Base-by-base conservation (phyloP, 1,140 invertebrate species). In the Neodiprion pinetum region DNA sequence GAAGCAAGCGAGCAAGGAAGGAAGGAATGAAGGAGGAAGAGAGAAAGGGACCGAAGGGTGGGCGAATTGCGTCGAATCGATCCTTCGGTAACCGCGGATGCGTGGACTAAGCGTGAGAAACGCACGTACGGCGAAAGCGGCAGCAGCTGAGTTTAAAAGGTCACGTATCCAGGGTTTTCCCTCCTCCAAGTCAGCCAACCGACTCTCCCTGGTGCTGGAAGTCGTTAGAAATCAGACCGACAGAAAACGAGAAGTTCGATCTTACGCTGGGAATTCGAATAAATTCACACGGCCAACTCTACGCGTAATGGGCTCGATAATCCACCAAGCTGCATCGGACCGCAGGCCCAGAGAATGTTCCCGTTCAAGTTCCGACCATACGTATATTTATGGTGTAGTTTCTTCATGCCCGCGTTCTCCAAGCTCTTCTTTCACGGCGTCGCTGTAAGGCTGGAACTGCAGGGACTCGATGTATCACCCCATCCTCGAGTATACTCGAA, bases 21-120 rank as follows among this genome's bases (percentile, higher is more conserved):
- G 28, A 40, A 40, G 28, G 28, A 40, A 40, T 1, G 28, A 40
- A 40, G 28, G 28, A 40, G 28, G 28, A 40, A 40, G 28, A 40
- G 28, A 40, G 28, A 17, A 61, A 61, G n/a, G 53, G 53, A 17
- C 53, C 9, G n/a, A 40, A 40, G 28, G 53, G 9, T 61, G n/a
- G 8, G 53, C 9, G 53, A 61, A 61, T 61, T 14, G 53, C 53
- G 53, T 61, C 9, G 53, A 61, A 61, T 61, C 53, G 53, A 61
- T 61, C 11, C n/a, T 12, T 61, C 53, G n/a, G 53, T 14, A 61
- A 14, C 53, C 47, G 17, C 47, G 66, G 72, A 71, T 81, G 80
- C 81, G 81, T 82, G 80, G 79, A 80, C 72, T 78, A 40, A 76
- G 77, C 81, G 81, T 82, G 82, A 82, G 82, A 84, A 83, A 82